Evolutionary conservation across 2,113 vertebrate genomes (phyloP).

Genomic region (Cacatua alba): DNA sequence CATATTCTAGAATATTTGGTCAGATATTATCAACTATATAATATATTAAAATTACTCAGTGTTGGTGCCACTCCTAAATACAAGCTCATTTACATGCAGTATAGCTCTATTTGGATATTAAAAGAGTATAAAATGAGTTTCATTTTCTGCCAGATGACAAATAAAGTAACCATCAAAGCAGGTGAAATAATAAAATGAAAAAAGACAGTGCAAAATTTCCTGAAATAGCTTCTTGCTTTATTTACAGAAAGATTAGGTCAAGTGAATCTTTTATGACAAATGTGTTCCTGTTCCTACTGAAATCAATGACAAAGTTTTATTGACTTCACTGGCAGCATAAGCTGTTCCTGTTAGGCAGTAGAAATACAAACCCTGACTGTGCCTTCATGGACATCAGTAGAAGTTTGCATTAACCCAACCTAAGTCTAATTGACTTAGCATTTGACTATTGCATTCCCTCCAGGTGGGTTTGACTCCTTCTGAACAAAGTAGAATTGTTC

Average conservation of each 20-base stretch:
- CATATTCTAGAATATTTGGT: constrained; percentile 51
- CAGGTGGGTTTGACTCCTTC: background rate
- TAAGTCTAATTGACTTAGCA: background rate
- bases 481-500: background rate
- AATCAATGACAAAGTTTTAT: constrained; percentile 1
- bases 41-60: constrained; percentile 66
- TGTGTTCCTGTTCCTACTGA: background rate
- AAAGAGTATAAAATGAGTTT: constrained; percentile 55
- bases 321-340: background rate
- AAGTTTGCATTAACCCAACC: background rate
- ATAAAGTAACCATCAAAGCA: constrained; percentile 58
- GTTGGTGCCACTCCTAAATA: constrained; percentile 31
- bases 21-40: constrained; percentile 56
- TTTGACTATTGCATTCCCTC: background rate
- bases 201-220: constrained; percentile 39
- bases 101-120: background rate
- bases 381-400: background rate
- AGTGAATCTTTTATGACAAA: background rate
- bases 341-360: background rate
- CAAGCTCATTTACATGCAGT: background rate
- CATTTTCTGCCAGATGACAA: constrained; percentile 60
- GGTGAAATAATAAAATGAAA: constrained; percentile 23
- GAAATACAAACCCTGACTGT: background rate
- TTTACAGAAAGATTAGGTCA: constrained; percentile 44
- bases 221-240: constrained; percentile 32